Conservation (phyloP, 2,888 invertebrate genomes). For the Tryphoninae sp. region DNA sequence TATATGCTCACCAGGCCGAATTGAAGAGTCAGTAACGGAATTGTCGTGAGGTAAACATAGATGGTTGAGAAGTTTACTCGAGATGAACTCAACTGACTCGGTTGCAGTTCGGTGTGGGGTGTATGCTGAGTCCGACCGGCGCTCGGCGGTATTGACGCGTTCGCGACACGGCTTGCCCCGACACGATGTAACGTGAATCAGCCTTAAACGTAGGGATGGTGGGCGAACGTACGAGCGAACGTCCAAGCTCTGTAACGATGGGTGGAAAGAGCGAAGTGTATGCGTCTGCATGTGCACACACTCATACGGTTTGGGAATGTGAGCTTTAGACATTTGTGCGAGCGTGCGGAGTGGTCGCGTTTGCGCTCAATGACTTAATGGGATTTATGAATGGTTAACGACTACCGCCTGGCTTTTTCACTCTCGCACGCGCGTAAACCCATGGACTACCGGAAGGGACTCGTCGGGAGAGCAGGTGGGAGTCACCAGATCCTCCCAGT, state of each 20-base stretch:
- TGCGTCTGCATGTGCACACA: too few relatives aligned
- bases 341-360: conserved; percentile 51
- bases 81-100: too few relatives aligned
- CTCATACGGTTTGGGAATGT: not conserved
- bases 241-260: not conserved
- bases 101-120: too few relatives aligned
- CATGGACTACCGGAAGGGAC: conserved; percentile 31
- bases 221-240: not conserved
- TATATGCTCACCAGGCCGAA: too few relatives aligned
- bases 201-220: not conserved
- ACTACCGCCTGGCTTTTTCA: conserved; percentile 69
- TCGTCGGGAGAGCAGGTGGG: conserved; percentile 6
- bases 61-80: too few relatives aligned
- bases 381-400: conserved; percentile 75
- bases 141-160: too few relatives aligned
- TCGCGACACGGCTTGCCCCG: too few relatives aligned
- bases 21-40: too few relatives aligned
- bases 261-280: not conserved
- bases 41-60: too few relatives aligned
- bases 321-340: conserved; percentile 32
- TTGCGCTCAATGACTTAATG: conserved; percentile 71
- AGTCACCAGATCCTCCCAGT: conserved; percentile 25
- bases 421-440: conserved; percentile 64
- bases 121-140: too few relatives aligned
- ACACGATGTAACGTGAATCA: too few relatives aligned